Conservation (phyloP, 2,113 vertebrate genomes). For the Promerops cafer region DNA sequence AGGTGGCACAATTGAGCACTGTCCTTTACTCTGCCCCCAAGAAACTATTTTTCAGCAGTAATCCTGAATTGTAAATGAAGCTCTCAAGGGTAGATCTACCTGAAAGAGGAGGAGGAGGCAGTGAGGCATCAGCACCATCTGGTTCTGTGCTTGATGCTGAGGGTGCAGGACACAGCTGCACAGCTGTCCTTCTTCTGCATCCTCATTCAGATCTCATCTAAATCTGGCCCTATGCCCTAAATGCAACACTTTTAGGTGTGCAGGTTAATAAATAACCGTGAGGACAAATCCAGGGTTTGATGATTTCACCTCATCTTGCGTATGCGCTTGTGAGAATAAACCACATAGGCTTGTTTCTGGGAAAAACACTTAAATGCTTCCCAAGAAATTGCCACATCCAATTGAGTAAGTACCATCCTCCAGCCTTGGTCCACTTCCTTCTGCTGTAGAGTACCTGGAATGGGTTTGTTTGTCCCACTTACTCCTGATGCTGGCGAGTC, state of each 20-base stretch:
- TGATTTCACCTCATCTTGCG: neutral
- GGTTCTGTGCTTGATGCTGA: neutral
- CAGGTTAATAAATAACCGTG: neutral
- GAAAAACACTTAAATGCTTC: neutral
- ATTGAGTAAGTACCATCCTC: neutral
- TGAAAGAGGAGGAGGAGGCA: neutral
- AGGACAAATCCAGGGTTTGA: neutral
- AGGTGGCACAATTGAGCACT: neutral
- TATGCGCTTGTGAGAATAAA: neutral
- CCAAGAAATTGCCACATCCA: neutral
- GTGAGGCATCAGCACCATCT: neutral
- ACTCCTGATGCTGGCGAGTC: neutral
- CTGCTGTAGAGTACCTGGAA: neutral
- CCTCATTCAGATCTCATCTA: neutral
- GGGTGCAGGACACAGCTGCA: neutral
- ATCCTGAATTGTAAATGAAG: neutral
- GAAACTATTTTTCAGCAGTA: neutral
- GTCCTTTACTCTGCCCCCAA: neutral
- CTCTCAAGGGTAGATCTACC: neutral
- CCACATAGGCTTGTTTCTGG: neutral
- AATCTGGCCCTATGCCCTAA: neutral
- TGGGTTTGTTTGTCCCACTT: neutral
- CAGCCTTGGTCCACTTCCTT: neutral
- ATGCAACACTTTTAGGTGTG: neutral
- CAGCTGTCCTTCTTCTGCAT: neutral